Base-by-base conservation (phyloP, 2,113 vertebrate genomes). In the Micronycteris hirsuta region DNA sequence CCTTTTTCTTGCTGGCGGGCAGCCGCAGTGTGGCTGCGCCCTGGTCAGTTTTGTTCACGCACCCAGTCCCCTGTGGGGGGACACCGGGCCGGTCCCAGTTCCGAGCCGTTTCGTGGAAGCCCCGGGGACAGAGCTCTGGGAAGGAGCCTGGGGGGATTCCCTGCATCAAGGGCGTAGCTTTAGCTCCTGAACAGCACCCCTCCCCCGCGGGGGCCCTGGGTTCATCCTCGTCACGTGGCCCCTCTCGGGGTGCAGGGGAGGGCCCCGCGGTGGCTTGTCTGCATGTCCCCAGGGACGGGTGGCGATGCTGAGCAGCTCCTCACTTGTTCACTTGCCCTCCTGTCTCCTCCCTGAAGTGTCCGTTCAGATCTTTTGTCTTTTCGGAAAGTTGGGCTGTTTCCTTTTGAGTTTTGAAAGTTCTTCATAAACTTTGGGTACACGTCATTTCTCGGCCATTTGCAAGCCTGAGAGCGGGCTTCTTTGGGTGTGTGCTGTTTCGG, bases 371-470 rank as follows among this genome's bases (percentile, higher is more conserved):
- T 13, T 26, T 26, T 2, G 12, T 43, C 24, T 26, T 13, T 73
- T 15, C 0, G 24, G 70, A 43, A 73, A 43, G 28, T 7, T 15
- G 12, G 70, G 38, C 24, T 15, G 70, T 73, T 73, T 41, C 13
- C 70, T 43, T 73, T 5, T 31, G 71, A 17, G 73, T 16, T 47
- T 33, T 28, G 16, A 33, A 76, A 33, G 28, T 76, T 45, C 73
- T 47, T 31, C 2, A 2, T 17, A 0, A 45, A 47, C 26, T 19
- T 31, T 2, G 26, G 43, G 3, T 2, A 0, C 43, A 24, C 26
- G n/a, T 2, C 71, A 26, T 13, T 5, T 13, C 41, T 43, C 13
- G 26, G 70, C 68, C 22, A 17, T 17, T 1, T 33, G 63, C 61
- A 65, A 67, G 63, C 65, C 65, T 1, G 7, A 4, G 17, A 36